Conservation (phyloP, 2,797 vertebrate genomes). For the Enteromius fasciolatus region DNA sequence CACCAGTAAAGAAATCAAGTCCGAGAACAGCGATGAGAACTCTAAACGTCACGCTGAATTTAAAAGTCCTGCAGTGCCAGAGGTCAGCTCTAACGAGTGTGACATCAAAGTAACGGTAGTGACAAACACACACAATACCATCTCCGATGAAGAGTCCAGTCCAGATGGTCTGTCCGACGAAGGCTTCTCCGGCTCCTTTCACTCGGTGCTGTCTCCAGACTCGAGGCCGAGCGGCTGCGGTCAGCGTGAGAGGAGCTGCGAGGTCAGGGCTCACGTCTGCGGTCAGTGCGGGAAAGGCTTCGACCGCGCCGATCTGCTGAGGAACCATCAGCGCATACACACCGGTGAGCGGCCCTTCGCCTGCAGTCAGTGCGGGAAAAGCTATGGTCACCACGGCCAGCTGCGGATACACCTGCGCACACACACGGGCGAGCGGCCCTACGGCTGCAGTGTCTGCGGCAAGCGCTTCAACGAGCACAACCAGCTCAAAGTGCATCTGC, state of each 20-base stretch:
- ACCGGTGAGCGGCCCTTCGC: slow-evolving; percentile 80
- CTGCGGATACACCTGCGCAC: slow-evolving; percentile 79
- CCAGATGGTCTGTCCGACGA: slow-evolving; percentile 6
- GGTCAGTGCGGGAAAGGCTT: slow-evolving; percentile 80
- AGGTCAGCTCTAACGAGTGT: slow-evolving; percentile 32
- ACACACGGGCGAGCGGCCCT: slow-evolving; percentile 85
- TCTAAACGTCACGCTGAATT: slow-evolving; percentile 46
- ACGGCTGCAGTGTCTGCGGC: slow-evolving; percentile 72
- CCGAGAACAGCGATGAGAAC: slow-evolving; percentile 58
- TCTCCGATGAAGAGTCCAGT: neutral
- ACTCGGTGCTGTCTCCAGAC: neutral
- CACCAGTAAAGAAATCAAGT: slow-evolving; percentile 62
- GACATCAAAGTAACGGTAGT: slow-evolving; percentile 65
- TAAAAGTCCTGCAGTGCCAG: slow-evolving; percentile 13
- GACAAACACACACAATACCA: slow-evolving; percentile 53
- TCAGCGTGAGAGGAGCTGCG: slow-evolving; percentile 68
- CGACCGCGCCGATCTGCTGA: slow-evolving; percentile 76
- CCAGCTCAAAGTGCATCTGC: slow-evolving; percentile 78
- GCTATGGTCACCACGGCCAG: slow-evolving; percentile 75
- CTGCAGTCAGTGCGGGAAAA: slow-evolving; percentile 80
- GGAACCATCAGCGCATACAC: slow-evolving; percentile 80
- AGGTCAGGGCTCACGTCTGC: slow-evolving; percentile 71
- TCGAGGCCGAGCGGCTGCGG: slow-evolving; percentile 64
- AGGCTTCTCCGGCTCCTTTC: slow-evolving; percentile 21
- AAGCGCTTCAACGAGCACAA: slow-evolving; percentile 79